Evolutionary conservation across 2,888 invertebrate genomes (phyloP).

Genomic region (Julus scandinavius): DNA sequence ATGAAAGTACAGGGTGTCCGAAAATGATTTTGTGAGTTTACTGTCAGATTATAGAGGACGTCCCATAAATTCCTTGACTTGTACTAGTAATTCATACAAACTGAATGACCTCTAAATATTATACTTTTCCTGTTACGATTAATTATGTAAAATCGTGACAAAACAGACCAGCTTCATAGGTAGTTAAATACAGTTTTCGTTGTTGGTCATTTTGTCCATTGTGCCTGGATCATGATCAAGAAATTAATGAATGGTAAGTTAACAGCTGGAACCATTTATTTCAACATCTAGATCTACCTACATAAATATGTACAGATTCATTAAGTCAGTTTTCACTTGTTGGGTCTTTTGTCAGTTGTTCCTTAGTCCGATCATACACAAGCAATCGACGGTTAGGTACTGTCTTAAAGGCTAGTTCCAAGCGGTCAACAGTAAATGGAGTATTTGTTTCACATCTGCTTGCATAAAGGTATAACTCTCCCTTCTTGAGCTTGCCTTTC

Average conservation of each 20-base stretch:
- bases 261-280: neutral
- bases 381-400: neutral
- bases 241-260: too few species aligned
- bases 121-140: too few species aligned
- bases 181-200: too few species aligned
- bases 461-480: constrained; percentile 56
- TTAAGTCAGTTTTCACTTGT: neutral
- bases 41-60: too few species aligned
- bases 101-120: too few species aligned
- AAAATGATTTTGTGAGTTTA: neutral
- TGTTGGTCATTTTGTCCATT: too few species aligned
- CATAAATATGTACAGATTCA: neutral
- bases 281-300: neutral
- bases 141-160: too few species aligned
- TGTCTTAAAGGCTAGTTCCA: constrained; percentile 48
- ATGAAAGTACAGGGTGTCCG: neutral
- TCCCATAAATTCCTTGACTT: too few species aligned
- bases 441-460: constrained; percentile 35
- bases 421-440: constrained; percentile 53
- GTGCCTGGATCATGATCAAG: too few species aligned
- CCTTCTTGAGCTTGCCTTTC: constrained; percentile 53
- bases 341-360: neutral
- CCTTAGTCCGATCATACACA: constrained; percentile 41
- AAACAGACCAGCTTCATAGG: too few species aligned
- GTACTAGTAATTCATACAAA: too few species aligned